Evolutionary conservation across 1,140 invertebrate species (phyloP).

Genomic region (Phymastichus coffea): DNA sequence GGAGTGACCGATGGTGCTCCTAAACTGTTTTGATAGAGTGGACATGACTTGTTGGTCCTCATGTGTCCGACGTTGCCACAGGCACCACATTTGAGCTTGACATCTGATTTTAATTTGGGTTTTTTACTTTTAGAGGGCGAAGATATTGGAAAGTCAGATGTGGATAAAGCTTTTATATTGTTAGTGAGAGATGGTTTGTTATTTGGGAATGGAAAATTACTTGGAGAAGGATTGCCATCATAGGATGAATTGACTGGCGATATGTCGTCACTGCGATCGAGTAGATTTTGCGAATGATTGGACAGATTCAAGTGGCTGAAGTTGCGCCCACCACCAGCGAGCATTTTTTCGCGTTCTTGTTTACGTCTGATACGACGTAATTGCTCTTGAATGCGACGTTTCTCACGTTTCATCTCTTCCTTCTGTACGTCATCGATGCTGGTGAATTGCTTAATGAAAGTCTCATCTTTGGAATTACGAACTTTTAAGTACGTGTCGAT

Average conservation of each 20-base stretch:
- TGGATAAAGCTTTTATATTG: conserved; percentile 36
- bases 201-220: conserved; percentile 32
- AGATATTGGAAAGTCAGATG: conserved; percentile 51
- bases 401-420: conserved; percentile 96
- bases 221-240: too few species aligned
- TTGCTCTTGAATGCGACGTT: conserved; percentile 95
- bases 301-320: conserved; percentile 6
- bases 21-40: conserved; percentile 76
- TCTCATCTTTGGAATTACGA: conserved; percentile 90
- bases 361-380: conserved; percentile 89
- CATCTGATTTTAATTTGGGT: conserved; percentile 83
- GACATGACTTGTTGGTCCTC: conserved; percentile 96
- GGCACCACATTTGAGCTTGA: conserved; percentile 94
- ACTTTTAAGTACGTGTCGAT: conserved; percentile 98
- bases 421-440: conserved; percentile 88
- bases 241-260: conserved; percentile 13
- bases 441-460: conserved; percentile 90
- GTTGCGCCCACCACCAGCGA: neutral
- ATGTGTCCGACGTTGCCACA: conserved; percentile 87
- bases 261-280: conserved; percentile 35
- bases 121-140: conserved; percentile 72
- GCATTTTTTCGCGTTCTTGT: conserved; percentile 77
- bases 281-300: conserved; percentile 28
- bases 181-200: conserved; percentile 20
- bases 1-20: too few species aligned